These are phyloP conservation scores for Euplexia lucipara DNA, from an alignment of 2,888 invertebrate genomes.

Conservation along the genomic window DNA sequence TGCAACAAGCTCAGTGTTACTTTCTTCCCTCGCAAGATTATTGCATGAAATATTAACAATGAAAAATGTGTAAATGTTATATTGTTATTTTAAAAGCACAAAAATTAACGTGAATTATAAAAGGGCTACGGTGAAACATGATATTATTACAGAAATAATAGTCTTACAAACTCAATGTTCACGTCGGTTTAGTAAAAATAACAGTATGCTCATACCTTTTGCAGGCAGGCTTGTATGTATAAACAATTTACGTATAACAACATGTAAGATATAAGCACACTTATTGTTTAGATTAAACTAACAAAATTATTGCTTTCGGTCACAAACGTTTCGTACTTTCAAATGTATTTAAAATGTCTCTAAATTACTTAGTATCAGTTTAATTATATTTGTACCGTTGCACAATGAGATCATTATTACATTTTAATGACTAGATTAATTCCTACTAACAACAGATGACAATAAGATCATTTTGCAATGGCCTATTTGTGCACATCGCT, in stretches of 20 bases:
- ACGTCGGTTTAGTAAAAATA: slow-evolving; percentile 4
- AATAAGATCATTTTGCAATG: slow-evolving; percentile 33
- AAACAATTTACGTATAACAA: slow-evolving; percentile 13
- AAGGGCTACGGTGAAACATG: slow-evolving; percentile 15
- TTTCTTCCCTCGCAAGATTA: slow-evolving; percentile 39
- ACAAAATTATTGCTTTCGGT: slow-evolving; percentile 56
- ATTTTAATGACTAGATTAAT: slow-evolving; percentile 66
- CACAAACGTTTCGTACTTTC: slow-evolving; percentile 17
- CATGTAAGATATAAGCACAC: slow-evolving; percentile 23
- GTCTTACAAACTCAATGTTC: slow-evolving; percentile 10
- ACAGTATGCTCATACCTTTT: slow-evolving; percentile 12
- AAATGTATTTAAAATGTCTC: slow-evolving; percentile 12
- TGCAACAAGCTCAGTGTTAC: slow-evolving; percentile 53
- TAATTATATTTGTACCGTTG: slow-evolving; percentile 30
- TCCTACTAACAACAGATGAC: slow-evolving; percentile 45
- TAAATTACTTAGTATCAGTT: slow-evolving; percentile 25
- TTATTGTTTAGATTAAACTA: slow-evolving; percentile 33
- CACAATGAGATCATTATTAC: slow-evolving; percentile 58
- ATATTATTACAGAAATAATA: slow-evolving; percentile 25
- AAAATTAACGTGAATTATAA: slow-evolving; percentile 22
- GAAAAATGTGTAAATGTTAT: slow-evolving; percentile 50
- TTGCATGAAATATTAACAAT: slow-evolving; percentile 47
- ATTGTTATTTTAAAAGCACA: slow-evolving; percentile 48
- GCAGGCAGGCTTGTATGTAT: slow-evolving; percentile 24
- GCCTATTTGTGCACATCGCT: slow-evolving; percentile 51